Evolutionary conservation across 2,888 invertebrate species (phyloP), one percentile per base, ranked within the genome.

Genomic region (Fissipunctia ypsillon): DNA sequence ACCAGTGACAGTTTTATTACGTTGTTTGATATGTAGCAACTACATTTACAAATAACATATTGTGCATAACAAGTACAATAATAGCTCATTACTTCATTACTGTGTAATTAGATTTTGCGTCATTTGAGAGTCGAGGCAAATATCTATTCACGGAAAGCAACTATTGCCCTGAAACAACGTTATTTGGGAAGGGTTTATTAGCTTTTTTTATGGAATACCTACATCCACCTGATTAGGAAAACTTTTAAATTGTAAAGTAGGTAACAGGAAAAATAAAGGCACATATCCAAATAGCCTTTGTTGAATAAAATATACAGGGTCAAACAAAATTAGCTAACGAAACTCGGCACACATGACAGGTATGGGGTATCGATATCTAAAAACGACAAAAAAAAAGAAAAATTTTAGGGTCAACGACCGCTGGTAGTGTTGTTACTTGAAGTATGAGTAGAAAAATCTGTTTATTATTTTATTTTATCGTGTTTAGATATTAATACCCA

Each of bases 1-100:
- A 80, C 78, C 65, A 70, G 76, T 79, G 76, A 80, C 78, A 79
- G 77, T 80, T 84, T 78, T 82, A 86, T 76, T 76, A 71, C 65
- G 52, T 67, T 73, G 61, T 83, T 81, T 79, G 57, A 66, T 78
- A 76, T 76, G 64, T 80, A 64, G 69, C 65, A 57, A 78, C 52
- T 74, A 65, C 79, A 73, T 57, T 64, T 73, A 79, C 78, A 70
- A 81, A 84, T 76, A 79, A 43, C 43, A 35, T 70, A 73, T 66
- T 66, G 69, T 84, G 76, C 73, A 79, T 69, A 81, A 73, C 71
- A 79, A 59, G 57, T 69, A 68, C 57, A 61, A 74, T 85, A 84
- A 81, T 81, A 84, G 72, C 54, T 43, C n/a, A 52, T 73, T 84
- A 73, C 73, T 73, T 72, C 31, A 81, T 73, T 48, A 69, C 45